A percentile compares a stretch with the other conserved stretches of the same genome.
These are phyloP conservation scores for Cataglyphis rosenhaueri DNA, from an alignment of 2,888 invertebrate genomes.

Conservation along the genomic window DNA sequence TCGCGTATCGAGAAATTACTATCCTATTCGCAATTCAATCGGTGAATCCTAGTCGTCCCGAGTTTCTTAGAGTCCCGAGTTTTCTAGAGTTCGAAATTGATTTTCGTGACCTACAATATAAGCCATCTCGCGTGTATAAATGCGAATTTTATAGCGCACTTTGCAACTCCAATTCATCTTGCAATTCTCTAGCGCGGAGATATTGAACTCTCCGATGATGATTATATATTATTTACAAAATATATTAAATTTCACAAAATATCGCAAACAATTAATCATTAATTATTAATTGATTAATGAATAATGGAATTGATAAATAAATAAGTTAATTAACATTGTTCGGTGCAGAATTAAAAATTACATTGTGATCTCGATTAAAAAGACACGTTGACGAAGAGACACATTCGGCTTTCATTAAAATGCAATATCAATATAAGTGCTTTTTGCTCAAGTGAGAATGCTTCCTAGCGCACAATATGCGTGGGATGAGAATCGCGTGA, in stretches of 20 bases:
- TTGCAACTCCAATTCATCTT: constrained; percentile 8
- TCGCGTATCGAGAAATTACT: constrained; percentile 14
- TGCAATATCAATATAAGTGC: constrained; percentile 39
- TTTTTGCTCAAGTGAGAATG: constrained; percentile 22
- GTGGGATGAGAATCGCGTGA: constrained; percentile 58
- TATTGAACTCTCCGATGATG: not conserved
- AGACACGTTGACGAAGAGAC: not conserved
- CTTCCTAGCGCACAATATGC: constrained; percentile 32
- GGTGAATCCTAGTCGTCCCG: constrained; percentile 25
- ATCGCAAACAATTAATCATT: not conserved
- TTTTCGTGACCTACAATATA: constrained; percentile 22
- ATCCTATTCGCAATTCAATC: constrained; percentile 52
- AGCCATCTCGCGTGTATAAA: not conserved
- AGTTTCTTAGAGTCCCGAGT: constrained; percentile 22
- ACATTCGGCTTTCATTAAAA: constrained; percentile 28
- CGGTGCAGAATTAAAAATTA: constrained; percentile 3
- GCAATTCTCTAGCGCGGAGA: not conserved
- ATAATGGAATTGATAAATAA: constrained; percentile 13
- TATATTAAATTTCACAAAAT: not conserved
- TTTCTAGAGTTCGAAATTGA: constrained; percentile 31
- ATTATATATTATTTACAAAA: not conserved
- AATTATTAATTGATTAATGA: not conserved
- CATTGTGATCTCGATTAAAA: not conserved
- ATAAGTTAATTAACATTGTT: constrained; percentile 7
- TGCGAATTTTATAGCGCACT: constrained; percentile 16